phyloP scores from a whole-genome alignment of 2,113 vertebrate species.

The Eonycteris spelaea region DNA sequence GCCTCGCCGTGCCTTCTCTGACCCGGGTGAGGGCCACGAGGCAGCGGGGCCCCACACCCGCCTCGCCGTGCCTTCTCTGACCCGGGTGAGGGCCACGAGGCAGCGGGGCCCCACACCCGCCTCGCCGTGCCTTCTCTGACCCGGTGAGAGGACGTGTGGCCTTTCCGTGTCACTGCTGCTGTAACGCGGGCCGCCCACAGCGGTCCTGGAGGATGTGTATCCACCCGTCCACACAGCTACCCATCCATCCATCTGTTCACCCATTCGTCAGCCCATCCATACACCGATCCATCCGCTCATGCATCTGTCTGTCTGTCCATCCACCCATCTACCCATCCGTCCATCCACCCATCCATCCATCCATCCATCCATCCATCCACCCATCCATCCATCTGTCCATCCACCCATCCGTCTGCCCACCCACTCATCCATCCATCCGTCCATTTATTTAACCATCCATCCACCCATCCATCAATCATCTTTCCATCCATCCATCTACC shows the following conservation, averaged over 20 bases:
- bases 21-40: slow-evolving; percentile 47
- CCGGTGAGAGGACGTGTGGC: not conserved
- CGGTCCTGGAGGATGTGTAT: not conserved
- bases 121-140: fast-evolving
- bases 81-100: slow-evolving; percentile 43
- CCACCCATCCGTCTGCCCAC: fast-evolving
- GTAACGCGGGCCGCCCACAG: not conserved
- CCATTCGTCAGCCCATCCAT: fast-evolving
- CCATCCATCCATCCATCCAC: too few species aligned
- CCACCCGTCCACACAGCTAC: fast-evolving
- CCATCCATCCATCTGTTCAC: fast-evolving
- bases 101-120: fast-evolving
- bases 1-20: fast-evolving
- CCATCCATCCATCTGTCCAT: too few species aligned
- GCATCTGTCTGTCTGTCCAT: fast-evolving
- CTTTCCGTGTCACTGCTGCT: not conserved
- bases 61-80: fast-evolving
- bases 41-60: fast-evolving
- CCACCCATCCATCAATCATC: too few species aligned
- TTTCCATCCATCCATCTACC: too few species aligned
- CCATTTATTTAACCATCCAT: too few species aligned
- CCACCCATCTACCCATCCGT: fast-evolving
- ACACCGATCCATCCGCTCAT: fast-evolving
- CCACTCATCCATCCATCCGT: not conserved
- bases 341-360: not conserved